These are phyloP conservation scores for Amiota communis DNA, from an alignment of 2,888 invertebrate genomes.

Conservation along the genomic window DNA sequence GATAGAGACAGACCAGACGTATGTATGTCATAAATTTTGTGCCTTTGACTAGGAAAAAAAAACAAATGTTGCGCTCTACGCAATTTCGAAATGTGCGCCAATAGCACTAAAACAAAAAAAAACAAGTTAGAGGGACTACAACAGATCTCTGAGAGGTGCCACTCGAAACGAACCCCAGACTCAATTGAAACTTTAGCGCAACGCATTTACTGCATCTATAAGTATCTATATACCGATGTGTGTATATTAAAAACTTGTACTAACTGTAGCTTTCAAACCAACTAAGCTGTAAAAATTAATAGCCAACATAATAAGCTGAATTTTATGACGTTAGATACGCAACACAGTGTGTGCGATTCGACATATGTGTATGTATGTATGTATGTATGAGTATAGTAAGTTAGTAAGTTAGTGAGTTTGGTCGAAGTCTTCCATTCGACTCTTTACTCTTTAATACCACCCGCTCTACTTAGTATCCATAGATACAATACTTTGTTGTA, in stretches of 20 bases:
- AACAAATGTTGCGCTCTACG: not conserved
- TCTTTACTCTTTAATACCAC: constrained; percentile 45
- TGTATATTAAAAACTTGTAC: too few species aligned
- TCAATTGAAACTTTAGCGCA: not conserved
- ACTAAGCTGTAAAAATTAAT: constrained; percentile 65
- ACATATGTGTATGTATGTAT: constrained; percentile 16
- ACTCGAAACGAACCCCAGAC: not conserved
- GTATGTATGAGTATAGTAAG: constrained; percentile 41
- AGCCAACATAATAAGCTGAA: constrained; percentile 62
- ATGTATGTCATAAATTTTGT: constrained; percentile 25
- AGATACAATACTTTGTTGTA: not conserved
- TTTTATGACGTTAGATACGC: constrained; percentile 62
- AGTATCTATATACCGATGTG: too few species aligned
- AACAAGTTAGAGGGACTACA: constrained; percentile 1
- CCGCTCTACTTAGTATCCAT: constrained; percentile 40
- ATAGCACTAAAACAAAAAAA: not conserved
- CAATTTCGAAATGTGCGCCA: constrained; percentile 20
- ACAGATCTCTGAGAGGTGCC: not conserved
- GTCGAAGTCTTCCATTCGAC: constrained; percentile 48
- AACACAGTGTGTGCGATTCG: constrained; percentile 41
- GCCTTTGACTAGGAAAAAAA: not conserved
- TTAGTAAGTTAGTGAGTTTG: constrained; percentile 29
- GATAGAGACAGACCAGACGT: not conserved
- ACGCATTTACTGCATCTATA: too few species aligned
- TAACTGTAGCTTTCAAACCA: constrained; percentile 31